These are phyloP conservation scores for Sebastes steindachneri DNA, from an alignment of 2,797 vertebrate species.

Conservation along the genomic window DNA sequence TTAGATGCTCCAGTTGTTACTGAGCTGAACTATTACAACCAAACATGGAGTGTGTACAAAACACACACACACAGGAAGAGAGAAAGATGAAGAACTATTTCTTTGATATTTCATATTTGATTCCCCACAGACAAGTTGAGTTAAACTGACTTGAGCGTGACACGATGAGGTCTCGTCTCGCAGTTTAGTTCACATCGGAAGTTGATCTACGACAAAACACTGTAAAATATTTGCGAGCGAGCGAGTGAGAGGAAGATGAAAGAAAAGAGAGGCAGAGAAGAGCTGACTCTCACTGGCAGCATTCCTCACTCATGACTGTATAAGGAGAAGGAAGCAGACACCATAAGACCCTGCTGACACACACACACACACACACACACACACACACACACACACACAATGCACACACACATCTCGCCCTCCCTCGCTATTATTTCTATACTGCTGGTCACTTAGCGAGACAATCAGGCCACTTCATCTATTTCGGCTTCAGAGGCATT, in stretches of 20 bases:
- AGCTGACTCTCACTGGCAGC: constrained; percentile 51
- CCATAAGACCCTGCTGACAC: constrained; percentile 49
- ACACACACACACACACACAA: constrained; percentile 11
- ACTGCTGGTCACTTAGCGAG: constrained; percentile 19
- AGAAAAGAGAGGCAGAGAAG: constrained; percentile 44
- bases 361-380: constrained; percentile 28
- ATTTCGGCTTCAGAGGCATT: constrained; percentile 15
- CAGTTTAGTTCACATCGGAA: neutral
- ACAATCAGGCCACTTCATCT: constrained; percentile 33
- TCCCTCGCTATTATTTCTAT: constrained; percentile 25
- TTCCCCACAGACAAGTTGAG: neutral
- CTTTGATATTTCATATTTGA: constrained; percentile 1
- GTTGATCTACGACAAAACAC: neutral
- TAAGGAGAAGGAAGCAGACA: constrained; percentile 76
- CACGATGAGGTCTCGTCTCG: neutral
- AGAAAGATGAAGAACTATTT: neutral
- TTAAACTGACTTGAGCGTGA: neutral
- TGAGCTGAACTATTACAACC: constrained; percentile 42
- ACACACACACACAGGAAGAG: neutral
- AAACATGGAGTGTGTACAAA: constrained; percentile 63
- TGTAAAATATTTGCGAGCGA: neutral
- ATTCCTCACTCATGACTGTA: constrained; percentile 81
- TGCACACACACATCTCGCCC: constrained; percentile 26
- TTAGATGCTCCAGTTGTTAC: constrained; percentile 58
- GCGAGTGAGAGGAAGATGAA: constrained; percentile 34